Evolutionary conservation across 2,888 invertebrate species (phyloP).

Genomic region (Frankliniella fusca): DNA sequence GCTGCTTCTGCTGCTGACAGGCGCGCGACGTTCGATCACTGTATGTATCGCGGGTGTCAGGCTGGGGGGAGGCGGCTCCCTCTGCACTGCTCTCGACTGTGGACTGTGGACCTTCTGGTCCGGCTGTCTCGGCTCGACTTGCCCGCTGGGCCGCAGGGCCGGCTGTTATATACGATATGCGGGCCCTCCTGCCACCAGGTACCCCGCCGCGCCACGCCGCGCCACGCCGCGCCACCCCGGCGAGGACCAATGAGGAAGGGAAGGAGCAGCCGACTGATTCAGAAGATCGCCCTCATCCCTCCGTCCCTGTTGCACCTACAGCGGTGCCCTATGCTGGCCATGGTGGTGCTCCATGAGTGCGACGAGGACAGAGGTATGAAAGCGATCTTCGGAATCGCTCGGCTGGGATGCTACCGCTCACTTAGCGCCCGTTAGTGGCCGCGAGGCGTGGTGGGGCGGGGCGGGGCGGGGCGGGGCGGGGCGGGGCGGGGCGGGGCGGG

Average conservation of each 20-base stretch:
- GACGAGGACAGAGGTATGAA: no score
- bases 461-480: background rate
- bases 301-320: no score
- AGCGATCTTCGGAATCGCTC: no score
- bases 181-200: background rate
- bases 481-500: background rate
- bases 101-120: background rate
- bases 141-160: background rate
- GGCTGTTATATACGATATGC: background rate
- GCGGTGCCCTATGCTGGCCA: no score
- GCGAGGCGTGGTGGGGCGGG: background rate
- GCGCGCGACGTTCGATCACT: background rate
- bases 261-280: no score
- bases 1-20: background rate
- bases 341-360: no score
- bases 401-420: background rate
- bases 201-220: background rate
- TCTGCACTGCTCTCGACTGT: background rate
- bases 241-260: background rate
- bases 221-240: background rate
- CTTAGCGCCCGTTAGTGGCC: slow-evolving; percentile 8
- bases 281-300: no score
- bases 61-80: background rate
- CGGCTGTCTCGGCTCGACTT: background rate
- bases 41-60: background rate